phyloP scores from a whole-genome alignment of 2,113 vertebrate species.

The Sminthopsis crassicaudata region DNA sequence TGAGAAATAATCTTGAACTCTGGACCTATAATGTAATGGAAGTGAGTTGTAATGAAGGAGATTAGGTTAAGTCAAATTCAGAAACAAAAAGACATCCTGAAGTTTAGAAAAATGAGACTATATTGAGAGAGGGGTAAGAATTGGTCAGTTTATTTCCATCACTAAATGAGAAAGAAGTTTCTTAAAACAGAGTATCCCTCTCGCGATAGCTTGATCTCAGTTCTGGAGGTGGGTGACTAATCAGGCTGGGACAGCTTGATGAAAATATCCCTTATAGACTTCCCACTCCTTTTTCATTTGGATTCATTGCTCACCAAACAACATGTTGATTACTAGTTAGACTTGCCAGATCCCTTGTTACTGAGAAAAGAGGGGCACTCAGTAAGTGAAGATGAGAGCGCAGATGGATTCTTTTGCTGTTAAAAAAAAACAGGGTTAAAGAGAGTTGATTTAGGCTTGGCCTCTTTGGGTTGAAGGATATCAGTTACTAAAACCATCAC shows the following conservation, averaged over 20 bases:
- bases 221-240: not conserved
- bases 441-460: not conserved
- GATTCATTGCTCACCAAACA: not conserved
- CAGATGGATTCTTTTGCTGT: not conserved
- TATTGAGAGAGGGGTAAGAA: not conserved
- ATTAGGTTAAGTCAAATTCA: not conserved
- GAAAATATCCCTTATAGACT: not conserved
- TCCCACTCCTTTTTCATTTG: conserved; percentile 4
- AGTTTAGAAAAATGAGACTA: not conserved
- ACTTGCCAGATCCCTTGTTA: not conserved
- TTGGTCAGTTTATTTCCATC: not conserved
- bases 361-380: not conserved
- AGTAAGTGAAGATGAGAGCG: not conserved
- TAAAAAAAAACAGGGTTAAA: not conserved
- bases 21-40: no score
- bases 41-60: not conserved
- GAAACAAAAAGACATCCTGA: not conserved
- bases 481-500: not conserved
- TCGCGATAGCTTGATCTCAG: not conserved
- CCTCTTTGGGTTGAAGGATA: not conserved
- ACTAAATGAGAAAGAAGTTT: not conserved
- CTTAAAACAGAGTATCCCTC: not conserved
- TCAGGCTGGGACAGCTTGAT: not conserved
- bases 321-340: not conserved
- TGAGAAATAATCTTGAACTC: not conserved